Conservation (phyloP, 2,113 vertebrate species). For the Apus apus region DNA sequence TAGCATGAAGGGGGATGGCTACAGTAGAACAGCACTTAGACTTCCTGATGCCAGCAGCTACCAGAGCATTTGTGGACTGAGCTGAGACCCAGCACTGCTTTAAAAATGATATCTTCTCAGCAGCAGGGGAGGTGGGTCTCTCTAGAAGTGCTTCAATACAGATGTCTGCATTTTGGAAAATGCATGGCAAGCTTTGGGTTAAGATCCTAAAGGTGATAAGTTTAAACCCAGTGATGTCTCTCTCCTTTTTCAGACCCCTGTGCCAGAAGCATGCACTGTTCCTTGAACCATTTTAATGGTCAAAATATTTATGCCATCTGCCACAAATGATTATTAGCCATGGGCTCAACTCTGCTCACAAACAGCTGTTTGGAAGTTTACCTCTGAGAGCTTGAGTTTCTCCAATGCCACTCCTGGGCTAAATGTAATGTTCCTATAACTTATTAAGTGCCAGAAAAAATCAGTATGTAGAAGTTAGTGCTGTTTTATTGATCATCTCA, state of each 20-base stretch:
- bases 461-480: not conserved
- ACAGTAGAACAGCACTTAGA: accelerated
- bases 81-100: not conserved
- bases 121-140: not conserved
- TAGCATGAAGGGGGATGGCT: not conserved
- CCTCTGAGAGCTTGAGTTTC: not conserved
- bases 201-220: not conserved
- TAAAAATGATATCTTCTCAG: accelerated
- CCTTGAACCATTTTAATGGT: not conserved
- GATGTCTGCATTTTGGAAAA: not conserved
- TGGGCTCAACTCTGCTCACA: not conserved
- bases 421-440: not conserved
- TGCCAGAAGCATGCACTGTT: not conserved
- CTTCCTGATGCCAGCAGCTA: not conserved
- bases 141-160: not conserved
- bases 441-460: not conserved
- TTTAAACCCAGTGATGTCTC: not conserved
- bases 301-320: not conserved
- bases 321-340: not conserved
- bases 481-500: not conserved
- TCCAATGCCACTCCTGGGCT: not conserved
- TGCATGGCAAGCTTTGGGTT: not conserved
- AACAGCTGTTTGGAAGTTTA: not conserved
- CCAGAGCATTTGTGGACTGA: not conserved
- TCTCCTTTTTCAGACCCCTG: not conserved